Percentiles rank a stretch among this genome's conserved stretches.
phyloP scores from a whole-genome alignment of 2,888 invertebrate species.

The Drosophila colorata region DNA sequence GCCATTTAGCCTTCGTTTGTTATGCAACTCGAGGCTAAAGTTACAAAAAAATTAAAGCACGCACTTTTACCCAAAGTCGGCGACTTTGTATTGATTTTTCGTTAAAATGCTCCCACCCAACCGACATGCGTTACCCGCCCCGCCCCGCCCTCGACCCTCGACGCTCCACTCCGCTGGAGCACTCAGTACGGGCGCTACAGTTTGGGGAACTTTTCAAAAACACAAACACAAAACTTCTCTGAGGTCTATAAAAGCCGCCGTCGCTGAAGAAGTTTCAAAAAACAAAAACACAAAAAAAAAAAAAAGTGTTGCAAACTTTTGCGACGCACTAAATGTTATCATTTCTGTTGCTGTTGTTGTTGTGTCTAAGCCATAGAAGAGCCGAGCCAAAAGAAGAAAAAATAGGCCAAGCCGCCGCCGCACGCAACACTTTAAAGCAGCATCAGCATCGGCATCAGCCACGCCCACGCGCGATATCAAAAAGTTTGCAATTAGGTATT shows the following conservation, averaged over 20 bases:
- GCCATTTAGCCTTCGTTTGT: not conserved
- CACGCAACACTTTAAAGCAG: conserved; percentile 51
- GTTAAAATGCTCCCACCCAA: conserved; percentile 12
- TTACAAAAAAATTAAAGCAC: conserved; percentile 61
- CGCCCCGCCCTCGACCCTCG: not conserved
- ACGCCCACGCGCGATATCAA: conserved; percentile 61
- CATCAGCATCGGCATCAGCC: conserved; percentile 27
- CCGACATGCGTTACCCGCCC: too few relatives aligned
- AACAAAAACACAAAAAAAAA: conserved; percentile 32
- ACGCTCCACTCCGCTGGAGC: too few relatives aligned
- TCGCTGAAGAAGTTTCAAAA: conserved; percentile 59
- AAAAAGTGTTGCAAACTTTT: conserved; percentile 65
- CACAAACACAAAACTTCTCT: conserved; percentile 68
- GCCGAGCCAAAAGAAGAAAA: conserved; percentile 33
- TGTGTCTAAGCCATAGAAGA: conserved; percentile 56
- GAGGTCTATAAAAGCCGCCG: conserved; percentile 69
- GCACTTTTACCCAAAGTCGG: conserved; percentile 53
- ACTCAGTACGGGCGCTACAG: not conserved
- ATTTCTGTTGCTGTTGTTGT: conserved; percentile 49
- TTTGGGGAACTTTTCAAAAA: conserved; percentile 63
- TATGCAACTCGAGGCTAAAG: conserved; percentile 8
- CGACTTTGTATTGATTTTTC: conserved; percentile 64
- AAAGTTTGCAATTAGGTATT: conserved; percentile 80
- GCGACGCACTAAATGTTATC: conserved; percentile 78
- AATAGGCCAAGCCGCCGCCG: conserved; percentile 60